phyloP scores from a whole-genome alignment of 2,888 invertebrate species.

The Acronicta leporina region DNA sequence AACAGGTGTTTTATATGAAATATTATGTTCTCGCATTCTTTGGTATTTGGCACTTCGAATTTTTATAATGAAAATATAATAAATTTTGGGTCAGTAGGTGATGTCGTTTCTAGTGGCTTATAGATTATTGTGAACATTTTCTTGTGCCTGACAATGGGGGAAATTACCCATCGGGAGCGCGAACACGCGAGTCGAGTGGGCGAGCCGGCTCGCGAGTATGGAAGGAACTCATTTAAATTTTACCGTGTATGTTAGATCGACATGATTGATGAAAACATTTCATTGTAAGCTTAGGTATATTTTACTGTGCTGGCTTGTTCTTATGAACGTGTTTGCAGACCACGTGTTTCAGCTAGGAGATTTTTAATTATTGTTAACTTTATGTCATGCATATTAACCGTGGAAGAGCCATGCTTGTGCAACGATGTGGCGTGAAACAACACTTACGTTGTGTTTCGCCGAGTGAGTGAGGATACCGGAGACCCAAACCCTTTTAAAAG shows the following conservation, averaged over 20 bases:
- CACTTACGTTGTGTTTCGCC: no score
- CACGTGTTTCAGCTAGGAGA: no score
- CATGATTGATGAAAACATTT: not conserved
- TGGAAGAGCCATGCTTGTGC: no score
- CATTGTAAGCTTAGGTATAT: no score
- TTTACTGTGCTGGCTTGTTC: no score
- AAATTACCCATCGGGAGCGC: slow-evolving; percentile 85
- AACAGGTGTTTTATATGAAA: slow-evolving; percentile 48
- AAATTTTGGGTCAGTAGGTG: slow-evolving; percentile 40
- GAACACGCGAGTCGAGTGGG: slow-evolving; percentile 74
- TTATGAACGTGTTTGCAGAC: no score
- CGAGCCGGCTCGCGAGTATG: slow-evolving; percentile 56
- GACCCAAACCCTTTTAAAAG: no score
- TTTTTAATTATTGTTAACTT: no score
- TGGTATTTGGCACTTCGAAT: slow-evolving; percentile 6
- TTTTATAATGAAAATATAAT: not conserved
- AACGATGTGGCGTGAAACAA: no score
- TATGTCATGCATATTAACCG: no score
- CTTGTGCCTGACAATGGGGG: slow-evolving; percentile 85
- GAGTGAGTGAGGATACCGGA: no score
- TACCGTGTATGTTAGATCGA: slow-evolving; percentile 1
- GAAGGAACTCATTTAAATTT: slow-evolving; percentile 51
- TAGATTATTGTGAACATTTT: slow-evolving; percentile 69
- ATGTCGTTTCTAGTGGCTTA: slow-evolving; percentile 46
- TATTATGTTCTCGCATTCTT: slow-evolving; percentile 34